phyloP scores from a whole-genome alignment of 2,797 vertebrate species.

The Artibeus lituratus region DNA sequence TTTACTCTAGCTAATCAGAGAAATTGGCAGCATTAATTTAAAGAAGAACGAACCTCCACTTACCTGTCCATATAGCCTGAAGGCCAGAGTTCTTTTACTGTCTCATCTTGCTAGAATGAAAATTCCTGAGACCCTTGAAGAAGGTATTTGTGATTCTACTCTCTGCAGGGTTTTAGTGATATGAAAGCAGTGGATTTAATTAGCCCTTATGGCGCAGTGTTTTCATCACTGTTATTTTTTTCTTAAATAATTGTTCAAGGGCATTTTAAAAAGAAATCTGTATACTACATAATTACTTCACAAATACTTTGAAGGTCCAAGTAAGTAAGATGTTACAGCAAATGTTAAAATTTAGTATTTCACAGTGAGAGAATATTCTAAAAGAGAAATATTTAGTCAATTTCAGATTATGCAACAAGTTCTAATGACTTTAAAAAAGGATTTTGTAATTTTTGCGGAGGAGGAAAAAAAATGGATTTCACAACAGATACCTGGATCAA shows the following conservation, averaged over 20 bases:
- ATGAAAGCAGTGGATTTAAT: not conserved
- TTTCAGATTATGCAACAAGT: slow-evolving; percentile 12
- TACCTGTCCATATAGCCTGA: slow-evolving; percentile 98
- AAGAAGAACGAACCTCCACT: slow-evolving; percentile 99
- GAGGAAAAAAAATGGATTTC: slow-evolving; percentile 20
- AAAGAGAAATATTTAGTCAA: slow-evolving; percentile 47
- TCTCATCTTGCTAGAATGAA: slow-evolving; percentile 96
- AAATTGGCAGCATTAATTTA: slow-evolving; percentile 97
- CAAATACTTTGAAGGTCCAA: slow-evolving; percentile 43
- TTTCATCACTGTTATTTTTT: slow-evolving; percentile 27
- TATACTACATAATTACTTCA: slow-evolving; percentile 31
- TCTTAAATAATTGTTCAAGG: slow-evolving; percentile 25
- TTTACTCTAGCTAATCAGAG: slow-evolving; percentile 92
- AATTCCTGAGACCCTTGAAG: slow-evolving; percentile 93
- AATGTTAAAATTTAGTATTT: slow-evolving; percentile 47
- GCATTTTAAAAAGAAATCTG: slow-evolving; percentile 18
- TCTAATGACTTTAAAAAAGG: not conserved
- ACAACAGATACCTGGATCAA: not conserved
- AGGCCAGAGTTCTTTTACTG: slow-evolving; percentile 94
- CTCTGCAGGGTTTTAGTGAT: slow-evolving; percentile 39
- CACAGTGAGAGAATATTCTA: slow-evolving; percentile 26
- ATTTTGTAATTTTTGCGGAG: not conserved
- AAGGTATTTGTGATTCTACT: slow-evolving; percentile 86
- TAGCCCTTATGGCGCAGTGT: not conserved
- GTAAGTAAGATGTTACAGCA: slow-evolving; percentile 36